Percentiles rank a stretch among this genome's conserved stretches.
These are phyloP conservation scores for Macrotus californicus DNA, from an alignment of 2,113 vertebrate genomes.

Conservation along the genomic window DNA sequence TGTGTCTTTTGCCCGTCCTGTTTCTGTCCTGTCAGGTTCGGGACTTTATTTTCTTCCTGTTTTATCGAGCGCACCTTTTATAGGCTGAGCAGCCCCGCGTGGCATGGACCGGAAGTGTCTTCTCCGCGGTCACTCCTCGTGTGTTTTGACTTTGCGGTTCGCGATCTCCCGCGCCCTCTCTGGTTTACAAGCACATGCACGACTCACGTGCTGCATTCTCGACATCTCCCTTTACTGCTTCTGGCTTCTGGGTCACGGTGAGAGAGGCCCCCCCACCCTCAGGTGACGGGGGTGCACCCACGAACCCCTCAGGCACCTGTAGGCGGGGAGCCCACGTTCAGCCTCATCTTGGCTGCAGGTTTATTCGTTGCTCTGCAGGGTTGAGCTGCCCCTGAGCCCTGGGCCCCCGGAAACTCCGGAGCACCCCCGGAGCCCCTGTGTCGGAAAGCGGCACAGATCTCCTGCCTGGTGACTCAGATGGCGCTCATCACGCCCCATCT, in stretches of 20 bases:
- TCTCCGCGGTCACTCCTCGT: neutral
- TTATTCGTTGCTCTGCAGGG: neutral
- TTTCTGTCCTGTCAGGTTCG: neutral
- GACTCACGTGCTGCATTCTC: too few species aligned
- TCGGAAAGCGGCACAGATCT: too few species aligned
- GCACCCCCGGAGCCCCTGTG: neutral
- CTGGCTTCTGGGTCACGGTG: neutral
- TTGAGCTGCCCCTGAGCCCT: neutral
- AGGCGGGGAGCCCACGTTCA: too few species aligned
- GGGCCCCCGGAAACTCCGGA: neutral
- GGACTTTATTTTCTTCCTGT: neutral
- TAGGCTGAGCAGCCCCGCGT: neutral
- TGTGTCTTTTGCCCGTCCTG: neutral
- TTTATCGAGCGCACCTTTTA: neutral
- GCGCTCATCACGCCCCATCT: fast-evolving
- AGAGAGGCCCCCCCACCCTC: neutral
- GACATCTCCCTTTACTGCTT: too few species aligned
- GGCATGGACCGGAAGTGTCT: neutral
- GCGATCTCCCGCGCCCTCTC: neutral
- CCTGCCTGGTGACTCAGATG: neutral
- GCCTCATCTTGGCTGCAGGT: neutral
- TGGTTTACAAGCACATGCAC: neutral
- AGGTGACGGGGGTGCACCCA: neutral
- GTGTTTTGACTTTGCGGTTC: neutral
- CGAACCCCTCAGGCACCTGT: neutral